A percentile compares a stretch with the other conserved stretches of the same genome.
Conservation (phyloP, 1,140 invertebrate genomes). For the Sesamia nonagrioides region DNA sequence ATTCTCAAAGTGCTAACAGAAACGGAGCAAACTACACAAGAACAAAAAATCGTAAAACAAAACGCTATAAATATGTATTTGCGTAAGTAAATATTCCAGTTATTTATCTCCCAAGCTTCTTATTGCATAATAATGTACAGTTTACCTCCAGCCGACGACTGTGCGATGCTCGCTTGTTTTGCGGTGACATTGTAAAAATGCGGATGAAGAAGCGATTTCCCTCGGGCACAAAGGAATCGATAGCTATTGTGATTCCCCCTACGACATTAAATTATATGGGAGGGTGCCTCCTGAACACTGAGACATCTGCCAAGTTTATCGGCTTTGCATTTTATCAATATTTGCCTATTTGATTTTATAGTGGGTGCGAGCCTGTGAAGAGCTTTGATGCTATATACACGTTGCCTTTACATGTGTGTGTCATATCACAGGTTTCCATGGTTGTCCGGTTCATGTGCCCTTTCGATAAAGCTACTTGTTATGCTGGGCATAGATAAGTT, state of each 20-base stretch:
- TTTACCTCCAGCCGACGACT: conserved; percentile 31
- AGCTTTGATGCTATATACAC: conserved; percentile 13
- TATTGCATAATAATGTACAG: conserved; percentile 48
- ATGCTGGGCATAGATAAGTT: neutral
- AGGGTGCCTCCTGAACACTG: conserved; percentile 65
- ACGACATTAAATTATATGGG: conserved; percentile 75
- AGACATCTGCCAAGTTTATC: conserved; percentile 76
- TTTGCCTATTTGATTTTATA: conserved; percentile 77
- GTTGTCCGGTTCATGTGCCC: neutral
- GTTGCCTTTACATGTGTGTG: conserved; percentile 5
- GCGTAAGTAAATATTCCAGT: conserved; percentile 41
- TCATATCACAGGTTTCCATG: neutral
- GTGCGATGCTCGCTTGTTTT: conserved; percentile 56
- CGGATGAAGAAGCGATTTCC: conserved; percentile 73
- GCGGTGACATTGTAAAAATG: conserved; percentile 68
- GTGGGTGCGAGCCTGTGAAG: conserved; percentile 32
- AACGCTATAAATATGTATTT: conserved; percentile 28
- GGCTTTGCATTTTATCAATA: conserved; percentile 79
- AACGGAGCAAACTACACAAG: conserved; percentile 19
- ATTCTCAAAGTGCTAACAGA: conserved; percentile 6
- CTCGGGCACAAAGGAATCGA: conserved; percentile 73
- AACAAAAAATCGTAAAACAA: conserved; percentile 29
- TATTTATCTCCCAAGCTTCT: conserved; percentile 23
- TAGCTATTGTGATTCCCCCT: conserved; percentile 78
- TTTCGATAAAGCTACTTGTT: neutral